phyloP scores from a whole-genome alignment of 2,888 invertebrate species.

The Argyresthia goedartella region DNA sequence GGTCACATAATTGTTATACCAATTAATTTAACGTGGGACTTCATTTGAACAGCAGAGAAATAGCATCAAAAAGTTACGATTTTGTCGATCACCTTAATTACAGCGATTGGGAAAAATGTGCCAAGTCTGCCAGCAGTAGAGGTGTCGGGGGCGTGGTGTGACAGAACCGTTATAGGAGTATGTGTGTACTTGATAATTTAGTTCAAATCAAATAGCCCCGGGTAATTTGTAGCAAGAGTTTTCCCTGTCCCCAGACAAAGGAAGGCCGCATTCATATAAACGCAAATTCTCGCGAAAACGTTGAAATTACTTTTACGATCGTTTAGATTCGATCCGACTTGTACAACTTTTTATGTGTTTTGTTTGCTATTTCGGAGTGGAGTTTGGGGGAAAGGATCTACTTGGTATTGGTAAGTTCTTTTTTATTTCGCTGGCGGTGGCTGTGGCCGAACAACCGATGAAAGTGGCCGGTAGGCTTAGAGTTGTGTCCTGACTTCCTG shows the following conservation, averaged over 20 bases:
- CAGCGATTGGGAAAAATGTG: neutral
- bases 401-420: neutral
- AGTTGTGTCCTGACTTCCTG: too few species aligned
- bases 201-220: too few species aligned
- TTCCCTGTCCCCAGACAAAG: too few species aligned
- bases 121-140: neutral
- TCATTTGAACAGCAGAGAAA: too few species aligned
- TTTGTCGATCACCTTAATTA: neutral
- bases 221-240: too few species aligned
- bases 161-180: too few species aligned
- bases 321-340: conserved; percentile 16
- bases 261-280: neutral
- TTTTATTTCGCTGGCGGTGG: neutral
- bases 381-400: conserved; percentile 2
- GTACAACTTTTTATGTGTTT: conserved; percentile 21
- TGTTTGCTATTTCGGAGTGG: too few species aligned
- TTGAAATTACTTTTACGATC: conserved; percentile 19
- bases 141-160: too few species aligned
- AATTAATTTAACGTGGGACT: too few species aligned
- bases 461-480: neutral
- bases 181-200: too few species aligned
- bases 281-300: conserved; percentile 13
- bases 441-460: neutral
- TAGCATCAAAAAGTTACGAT: too few species aligned
- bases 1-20: too few species aligned